Percentiles rank a stretch among this genome's conserved stretches.
These are phyloP conservation scores for Achatina immaculata DNA, from an alignment of 1,140 invertebrate genomes.

Conservation along the genomic window DNA sequence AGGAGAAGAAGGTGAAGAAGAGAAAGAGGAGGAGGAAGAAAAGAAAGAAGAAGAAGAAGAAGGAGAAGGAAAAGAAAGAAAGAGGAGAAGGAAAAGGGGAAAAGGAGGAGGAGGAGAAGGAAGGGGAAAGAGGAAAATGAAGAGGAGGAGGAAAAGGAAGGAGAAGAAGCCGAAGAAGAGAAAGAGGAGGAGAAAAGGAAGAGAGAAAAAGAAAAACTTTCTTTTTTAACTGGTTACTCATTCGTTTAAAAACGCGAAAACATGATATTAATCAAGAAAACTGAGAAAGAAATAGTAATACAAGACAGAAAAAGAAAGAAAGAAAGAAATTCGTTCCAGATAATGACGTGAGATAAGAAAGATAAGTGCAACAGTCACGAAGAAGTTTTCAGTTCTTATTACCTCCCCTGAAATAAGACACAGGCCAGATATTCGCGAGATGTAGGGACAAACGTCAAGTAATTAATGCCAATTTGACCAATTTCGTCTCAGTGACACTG, in stretches of 20 bases:
- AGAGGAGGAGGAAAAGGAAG: background rate
- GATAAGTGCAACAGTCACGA: background rate
- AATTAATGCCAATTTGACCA: conserved; percentile 5
- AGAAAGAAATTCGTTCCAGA: background rate
- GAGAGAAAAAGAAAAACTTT: background rate
- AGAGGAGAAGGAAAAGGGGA: no score
- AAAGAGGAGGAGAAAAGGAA: background rate
- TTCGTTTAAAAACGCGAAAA: no score
- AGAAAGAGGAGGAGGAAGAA: no score
- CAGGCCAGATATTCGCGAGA: background rate
- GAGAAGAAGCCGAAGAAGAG: background rate
- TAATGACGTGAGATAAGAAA: conserved; percentile 8
- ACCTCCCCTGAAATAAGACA: conserved; percentile 5
- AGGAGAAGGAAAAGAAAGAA: no score
- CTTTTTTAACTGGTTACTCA: no score
- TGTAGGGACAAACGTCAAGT: background rate
- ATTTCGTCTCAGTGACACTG: background rate
- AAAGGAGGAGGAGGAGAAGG: background rate
- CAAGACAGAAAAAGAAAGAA: background rate
- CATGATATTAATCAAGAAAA: no score
- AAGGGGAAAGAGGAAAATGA: background rate
- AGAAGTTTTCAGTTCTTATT: background rate
- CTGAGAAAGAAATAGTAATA: no score
- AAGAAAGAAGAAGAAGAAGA: no score
- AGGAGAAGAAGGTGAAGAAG: no score